Base-by-base conservation (phyloP, 35 echinoderm and acorn worm genomes). In the Chiridota heheva region DNA sequence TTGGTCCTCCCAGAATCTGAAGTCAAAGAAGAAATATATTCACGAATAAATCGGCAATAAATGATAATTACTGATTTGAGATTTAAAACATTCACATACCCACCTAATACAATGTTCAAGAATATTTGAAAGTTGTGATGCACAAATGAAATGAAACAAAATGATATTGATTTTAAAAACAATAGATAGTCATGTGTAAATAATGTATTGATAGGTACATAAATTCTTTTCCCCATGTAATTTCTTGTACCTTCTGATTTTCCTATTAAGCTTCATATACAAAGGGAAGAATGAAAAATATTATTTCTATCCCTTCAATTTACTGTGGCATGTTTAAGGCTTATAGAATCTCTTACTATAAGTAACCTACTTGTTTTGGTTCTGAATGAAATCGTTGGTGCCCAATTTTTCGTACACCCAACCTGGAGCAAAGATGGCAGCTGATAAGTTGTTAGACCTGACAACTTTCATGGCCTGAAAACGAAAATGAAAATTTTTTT, bases 361-460 rank as follows among this genome's bases (percentile, higher is more conserved):
- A 70, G 15, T 42, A 44, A 49, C 81, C 76, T 81, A 91, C 93
- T 76, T 87, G 72, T 90, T 77, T 87, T 96, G 83, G 67, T 96
- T 96, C 12, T 42, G 43, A 40, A 84, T 62, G 45, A 96, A 96
- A 5, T 87, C 67, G 25, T 86, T 42, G 20, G 30, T 76, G 38
- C 87, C 82, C 8, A 71, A 44, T 30, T 76, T 82, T 70, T 96
- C 93, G 67, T 70, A 87, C 20, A 91, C 93, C 93, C 93, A 96
- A 33, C 93, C 93, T 27, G 84, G 88, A 65, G 93, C 93, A 96
- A 96, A 96, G n/a, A 96, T 96, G 35, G 93, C 87, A 3, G 93
- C 72, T n/a, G 93, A 96, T 40, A 90, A 65, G 35, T 83, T 35
- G 10, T 84, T 58, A 33, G 63, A 44, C 34, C 82, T 57, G 10